phyloP scores from a whole-genome alignment of 2,797 vertebrate genomes.

The Sebastes itinus region DNA sequence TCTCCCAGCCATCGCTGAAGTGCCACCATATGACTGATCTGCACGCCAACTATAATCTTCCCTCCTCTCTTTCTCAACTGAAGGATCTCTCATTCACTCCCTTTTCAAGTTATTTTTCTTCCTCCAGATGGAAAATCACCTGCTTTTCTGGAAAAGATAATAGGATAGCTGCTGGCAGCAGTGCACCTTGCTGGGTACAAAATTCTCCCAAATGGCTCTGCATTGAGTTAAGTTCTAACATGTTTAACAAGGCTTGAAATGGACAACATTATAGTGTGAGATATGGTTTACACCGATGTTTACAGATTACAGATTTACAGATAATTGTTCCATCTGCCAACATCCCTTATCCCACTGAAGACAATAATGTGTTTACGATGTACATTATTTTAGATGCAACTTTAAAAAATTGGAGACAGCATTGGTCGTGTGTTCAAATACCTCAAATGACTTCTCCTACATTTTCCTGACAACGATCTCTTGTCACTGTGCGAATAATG shows the following conservation, averaged over 20 bases:
- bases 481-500: background rate
- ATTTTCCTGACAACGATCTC: background rate
- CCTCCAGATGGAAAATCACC: constrained; percentile 37
- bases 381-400: background rate
- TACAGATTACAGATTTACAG: constrained; percentile 2
- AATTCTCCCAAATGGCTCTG: background rate
- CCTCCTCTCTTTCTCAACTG: constrained; percentile 16
- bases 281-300: background rate
- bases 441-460: background rate
- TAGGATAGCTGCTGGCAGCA: background rate
- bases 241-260: constrained; percentile 42
- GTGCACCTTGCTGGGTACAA: background rate
- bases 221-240: constrained; percentile 2
- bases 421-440: background rate
- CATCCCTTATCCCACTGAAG: background rate
- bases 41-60: constrained; percentile 37
- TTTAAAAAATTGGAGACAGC: background rate
- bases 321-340: constrained; percentile 5
- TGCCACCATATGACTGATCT: constrained; percentile 36
- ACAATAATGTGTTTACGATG: background rate
- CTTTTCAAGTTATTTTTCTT: constrained; percentile 16
- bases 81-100: constrained; percentile 25
- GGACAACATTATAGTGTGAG: background rate
- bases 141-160: constrained; percentile 14
- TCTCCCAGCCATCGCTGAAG: constrained; percentile 15